These are phyloP conservation scores for Hyposmocoma kahamanoa DNA, from an alignment of 1,140 invertebrate genomes.

Conservation along the genomic window DNA sequence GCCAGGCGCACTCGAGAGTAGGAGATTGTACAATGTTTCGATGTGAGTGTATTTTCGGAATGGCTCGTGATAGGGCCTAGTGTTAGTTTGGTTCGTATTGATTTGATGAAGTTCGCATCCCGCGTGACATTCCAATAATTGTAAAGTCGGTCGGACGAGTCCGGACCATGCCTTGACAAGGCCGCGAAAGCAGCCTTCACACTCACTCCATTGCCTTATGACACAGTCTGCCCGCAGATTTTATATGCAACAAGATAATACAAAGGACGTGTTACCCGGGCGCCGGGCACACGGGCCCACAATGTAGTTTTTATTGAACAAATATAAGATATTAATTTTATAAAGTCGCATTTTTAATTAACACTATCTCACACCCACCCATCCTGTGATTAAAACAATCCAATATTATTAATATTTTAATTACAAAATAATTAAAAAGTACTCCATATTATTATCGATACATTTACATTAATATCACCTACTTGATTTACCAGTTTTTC, in stretches of 20 bases:
- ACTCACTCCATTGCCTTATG: slow-evolving; percentile 67
- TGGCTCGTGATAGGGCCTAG: slow-evolving; percentile 36
- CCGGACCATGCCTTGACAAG: slow-evolving; percentile 56
- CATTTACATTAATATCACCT: not conserved
- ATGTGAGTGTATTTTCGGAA: slow-evolving; percentile 39
- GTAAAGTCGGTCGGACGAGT: slow-evolving; percentile 45
- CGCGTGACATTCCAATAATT: slow-evolving; percentile 71
- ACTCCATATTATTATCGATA: not conserved
- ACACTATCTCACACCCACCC: too few relatives aligned
- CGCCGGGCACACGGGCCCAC: slow-evolving; percentile 69
- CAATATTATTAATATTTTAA: too few relatives aligned
- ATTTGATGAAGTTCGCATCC: slow-evolving; percentile 53
- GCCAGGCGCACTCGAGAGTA: slow-evolving; percentile 35
- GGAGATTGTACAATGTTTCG: slow-evolving; percentile 44
- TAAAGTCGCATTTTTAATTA: slow-evolving; percentile 63
- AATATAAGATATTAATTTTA: slow-evolving; percentile 74
- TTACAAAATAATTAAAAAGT: too few relatives aligned
- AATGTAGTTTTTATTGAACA: slow-evolving; percentile 73
- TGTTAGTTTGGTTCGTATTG: slow-evolving; percentile 39
- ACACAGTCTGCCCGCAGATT: slow-evolving; percentile 71
- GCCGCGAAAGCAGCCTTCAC: slow-evolving; percentile 30
- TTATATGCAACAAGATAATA: slow-evolving; percentile 72
- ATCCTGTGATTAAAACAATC: not conserved
- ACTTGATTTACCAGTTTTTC: not conserved
- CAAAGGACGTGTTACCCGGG: slow-evolving; percentile 72